A percentile compares a stretch with the other conserved stretches of the same genome.
Conservation (phyloP, 2,113 vertebrate species). For the Brachyhypopomus gauderio region DNA sequence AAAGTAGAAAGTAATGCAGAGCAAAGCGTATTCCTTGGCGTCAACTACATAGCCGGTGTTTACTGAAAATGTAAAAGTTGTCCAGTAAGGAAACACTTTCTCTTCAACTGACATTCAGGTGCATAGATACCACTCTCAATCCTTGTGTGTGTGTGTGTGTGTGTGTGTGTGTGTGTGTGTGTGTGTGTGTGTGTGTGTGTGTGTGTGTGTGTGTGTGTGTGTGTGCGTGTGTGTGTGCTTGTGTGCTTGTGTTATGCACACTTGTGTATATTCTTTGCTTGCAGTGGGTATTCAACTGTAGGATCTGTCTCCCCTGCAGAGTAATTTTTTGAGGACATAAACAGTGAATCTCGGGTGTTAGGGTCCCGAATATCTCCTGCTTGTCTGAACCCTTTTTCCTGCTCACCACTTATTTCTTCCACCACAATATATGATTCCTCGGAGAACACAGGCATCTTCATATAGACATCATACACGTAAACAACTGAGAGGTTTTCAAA, state of each 20-base stretch:
- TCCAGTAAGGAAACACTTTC: background rate
- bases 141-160: background rate
- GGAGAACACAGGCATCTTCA: background rate
- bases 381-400: constrained; percentile 6
- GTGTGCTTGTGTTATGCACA: too few relatives aligned
- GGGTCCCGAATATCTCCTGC: background rate
- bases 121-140: background rate
- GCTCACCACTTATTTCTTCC: background rate
- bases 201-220: background rate
- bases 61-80: background rate
- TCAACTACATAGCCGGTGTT: background rate
- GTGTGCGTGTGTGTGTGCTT: background rate
- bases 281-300: background rate
- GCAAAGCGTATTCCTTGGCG: background rate
- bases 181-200: too few relatives aligned
- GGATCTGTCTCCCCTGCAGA: constrained; percentile 44
- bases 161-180: background rate
- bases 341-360: background rate
- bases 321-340: constrained; percentile 4
- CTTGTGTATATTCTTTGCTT: background rate
- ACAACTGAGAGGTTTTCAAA: background rate
- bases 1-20: constrained; percentile 32
- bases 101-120: background rate
- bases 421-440: background rate
- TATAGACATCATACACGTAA: background rate